Base-by-base conservation (phyloP, 2,888 invertebrate species). In the Nymphalis urticae region DNA sequence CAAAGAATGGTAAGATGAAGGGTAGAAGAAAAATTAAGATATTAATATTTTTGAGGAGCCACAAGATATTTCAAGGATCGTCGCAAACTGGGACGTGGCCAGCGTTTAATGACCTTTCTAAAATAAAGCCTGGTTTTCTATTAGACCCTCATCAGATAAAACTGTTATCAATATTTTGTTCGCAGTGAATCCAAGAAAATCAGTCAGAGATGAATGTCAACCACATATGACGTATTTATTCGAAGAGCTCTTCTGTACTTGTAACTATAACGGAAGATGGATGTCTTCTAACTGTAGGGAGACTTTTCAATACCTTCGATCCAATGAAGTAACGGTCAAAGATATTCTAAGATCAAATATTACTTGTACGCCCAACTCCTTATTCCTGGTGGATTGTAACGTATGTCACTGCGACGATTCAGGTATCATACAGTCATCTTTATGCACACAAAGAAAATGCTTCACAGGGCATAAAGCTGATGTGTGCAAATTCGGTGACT, bases 331-430 rank as follows among this genome's bases (percentile, higher is more conserved):
- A 5, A 48, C 58, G 47, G 69, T 68, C 0, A 56, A 61, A 0
- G 58, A 69, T 1, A 70, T 64, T 5, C 63, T 83, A 63, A 69
- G 68, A 19, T 79, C 81, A 2, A 80, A 78, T 58, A 70, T 83
- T n/a, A 27, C 62, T 7, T 87, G 88, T 73, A 77, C 53, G 2
- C 77, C 83, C 0, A 66, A 77, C 8, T 48, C 62, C 0, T 76
- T 83, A 4, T 85, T 85, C 66, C 71, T 85, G 6, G 71, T 81
- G 16, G 86, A 81, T 21, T 89, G 88, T 67, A 86, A 88, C 61
- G 64, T 89, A 54, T 89, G 88, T 62, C 64, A 70, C 10, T 89
- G 88, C 48, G 70, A 75, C 3, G 3, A 64, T 0, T 73, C 27
- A 1, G 80, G 82, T 0, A n/a, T 64, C 48, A 75, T 86, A 5